Evolutionary conservation across 1,140 invertebrate species (phyloP), one percentile per base, ranked within the genome.

Genomic region (Zaprionus camerounensis): DNA sequence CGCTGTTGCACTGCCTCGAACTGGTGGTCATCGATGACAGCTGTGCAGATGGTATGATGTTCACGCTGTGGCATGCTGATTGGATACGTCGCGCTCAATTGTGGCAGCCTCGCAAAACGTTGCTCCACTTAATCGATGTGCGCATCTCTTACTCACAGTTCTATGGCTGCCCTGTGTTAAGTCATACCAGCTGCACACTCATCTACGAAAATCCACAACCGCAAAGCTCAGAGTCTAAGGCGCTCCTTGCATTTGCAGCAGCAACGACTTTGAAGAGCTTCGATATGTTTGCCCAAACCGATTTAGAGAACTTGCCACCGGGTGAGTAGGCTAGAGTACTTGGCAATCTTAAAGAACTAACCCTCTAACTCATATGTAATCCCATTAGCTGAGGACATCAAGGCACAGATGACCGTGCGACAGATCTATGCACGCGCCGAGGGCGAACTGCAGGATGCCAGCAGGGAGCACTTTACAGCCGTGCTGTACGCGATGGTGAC

Each of bases 81-180:
- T 92, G 91, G 91, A 92, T 92, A 70, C 49, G 73, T 5, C 79
- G 91, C 11, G 91, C 92, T 5, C 58, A 78, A 9, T 59, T 46
- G 6, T 94, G 94, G 94, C 91, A 90, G 58, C 91, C 93, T 5
- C 75, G 88, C 34, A 80, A 91, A 38, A 94, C 94, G 13, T 80
- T 94, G 31, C 63, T 94, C 0, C 94, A 94, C 75, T 72, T 94
- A 7, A 93, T 94, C 13, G 94, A 94, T 77, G 82, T 93, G n/a
- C 88, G 90, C 11, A 77, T 93, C 24, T 80, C 85, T 1, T 93
- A 93, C 78, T 93, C 93, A 0, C 76, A 76, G 17, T 94, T 92
- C 66, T 76, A 91, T 31, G 81, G 88, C 65, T 72, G 82, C 5
- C 80, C 91, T 9, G 76, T 88, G 3, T 88, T 93, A 1, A 80